Percentiles rank a stretch among this genome's conserved stretches.
Conservation (phyloP, 2,113 vertebrate species). For the Pomatorhinus ruficollis region DNA sequence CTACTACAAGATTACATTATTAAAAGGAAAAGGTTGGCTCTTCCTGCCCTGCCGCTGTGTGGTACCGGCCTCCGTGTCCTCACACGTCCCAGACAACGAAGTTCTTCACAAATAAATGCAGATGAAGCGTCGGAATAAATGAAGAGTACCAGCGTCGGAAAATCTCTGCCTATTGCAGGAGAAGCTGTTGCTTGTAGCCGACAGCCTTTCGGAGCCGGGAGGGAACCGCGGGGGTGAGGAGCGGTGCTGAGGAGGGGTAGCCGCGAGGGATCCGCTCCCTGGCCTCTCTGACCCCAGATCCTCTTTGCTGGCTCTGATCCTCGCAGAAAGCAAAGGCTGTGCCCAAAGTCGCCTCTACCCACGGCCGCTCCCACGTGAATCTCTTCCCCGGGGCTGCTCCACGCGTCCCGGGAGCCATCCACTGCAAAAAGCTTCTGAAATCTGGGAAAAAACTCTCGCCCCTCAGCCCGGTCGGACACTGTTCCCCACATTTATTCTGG, state of each 20-base stretch:
- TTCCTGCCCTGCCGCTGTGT: not conserved
- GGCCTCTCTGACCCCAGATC: not conserved
- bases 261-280: fast-evolving
- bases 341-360: not conserved
- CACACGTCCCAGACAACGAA: not conserved
- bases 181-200: not conserved
- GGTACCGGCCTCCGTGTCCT: not conserved
- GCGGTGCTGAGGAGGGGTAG: fast-evolving
- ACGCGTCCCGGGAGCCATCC: not conserved
- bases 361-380: fast-evolving
- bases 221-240: fast-evolving
- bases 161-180: not conserved
- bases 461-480: fast-evolving
- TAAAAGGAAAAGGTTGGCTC: not conserved
- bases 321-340: not conserved
- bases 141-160: not conserved
- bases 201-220: not conserved
- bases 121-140: not conserved
- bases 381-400: not conserved
- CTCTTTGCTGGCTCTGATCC: not conserved
- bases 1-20: not conserved
- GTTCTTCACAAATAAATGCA: not conserved
- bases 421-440: not conserved
- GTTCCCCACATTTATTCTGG: not conserved
- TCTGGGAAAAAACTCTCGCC: not conserved